Conservation (phyloP, 2,797 vertebrate genomes). For the Dallia pectoralis region DNA sequence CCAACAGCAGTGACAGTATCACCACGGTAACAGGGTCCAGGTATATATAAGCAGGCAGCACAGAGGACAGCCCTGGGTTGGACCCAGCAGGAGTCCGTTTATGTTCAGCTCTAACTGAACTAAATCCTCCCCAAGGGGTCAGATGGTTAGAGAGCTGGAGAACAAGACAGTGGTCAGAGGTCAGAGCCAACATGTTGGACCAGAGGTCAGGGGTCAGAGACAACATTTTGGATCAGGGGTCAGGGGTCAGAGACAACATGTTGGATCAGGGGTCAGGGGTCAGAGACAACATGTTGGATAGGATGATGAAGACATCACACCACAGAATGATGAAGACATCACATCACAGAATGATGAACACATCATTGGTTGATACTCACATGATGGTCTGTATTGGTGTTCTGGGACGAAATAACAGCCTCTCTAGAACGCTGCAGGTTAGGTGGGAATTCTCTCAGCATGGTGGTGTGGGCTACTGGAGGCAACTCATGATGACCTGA, state of each 20-base stretch:
- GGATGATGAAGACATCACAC: no score
- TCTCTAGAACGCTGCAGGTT: conserved; percentile 75
- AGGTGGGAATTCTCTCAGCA: conserved; percentile 86
- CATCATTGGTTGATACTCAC: conserved; percentile 76
- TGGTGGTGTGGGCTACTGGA: conserved; percentile 92
- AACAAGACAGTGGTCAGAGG: neutral
- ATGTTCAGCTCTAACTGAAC: neutral
- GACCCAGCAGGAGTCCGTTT: conserved; percentile 22
- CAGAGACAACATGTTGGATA: no score
- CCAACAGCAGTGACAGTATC: conserved; percentile 78
- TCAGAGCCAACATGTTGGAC: neutral
- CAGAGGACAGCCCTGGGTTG: conserved; percentile 32
- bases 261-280: neutral
- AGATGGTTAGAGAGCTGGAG: conserved; percentile 42
- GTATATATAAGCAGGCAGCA: conserved; percentile 61
- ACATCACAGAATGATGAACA: no score
- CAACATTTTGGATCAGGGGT: no score
- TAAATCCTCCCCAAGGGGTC: conserved; percentile 4
- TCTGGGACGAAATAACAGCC: conserved; percentile 70
- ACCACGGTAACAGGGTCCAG: conserved; percentile 75
- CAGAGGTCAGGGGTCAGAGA: neutral
- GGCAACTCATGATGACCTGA: conserved; percentile 92
- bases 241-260: neutral
- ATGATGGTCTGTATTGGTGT: conserved; percentile 58
- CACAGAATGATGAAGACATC: no score